Percentiles rank a stretch among this genome's conserved stretches.
Evolutionary conservation across 1,140 invertebrate species (phyloP).

Genomic region (Micrasema minimum): DNA sequence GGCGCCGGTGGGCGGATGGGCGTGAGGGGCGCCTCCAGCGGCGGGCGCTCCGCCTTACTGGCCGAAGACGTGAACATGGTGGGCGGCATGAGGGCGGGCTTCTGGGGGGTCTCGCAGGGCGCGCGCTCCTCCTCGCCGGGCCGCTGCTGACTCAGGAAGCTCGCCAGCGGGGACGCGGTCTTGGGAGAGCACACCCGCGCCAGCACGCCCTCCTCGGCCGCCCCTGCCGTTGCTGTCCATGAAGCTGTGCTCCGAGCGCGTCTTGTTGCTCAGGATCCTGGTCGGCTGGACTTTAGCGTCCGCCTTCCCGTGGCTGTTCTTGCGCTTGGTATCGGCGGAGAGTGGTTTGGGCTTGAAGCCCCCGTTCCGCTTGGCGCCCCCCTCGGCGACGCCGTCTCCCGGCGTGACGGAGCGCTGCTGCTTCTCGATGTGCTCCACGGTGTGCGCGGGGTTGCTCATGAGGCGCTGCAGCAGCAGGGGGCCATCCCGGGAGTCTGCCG

Average conservation of each 20-base stretch:
- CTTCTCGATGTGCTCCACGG: constrained; percentile 88
- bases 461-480: constrained; percentile 74
- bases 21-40: constrained; percentile 52
- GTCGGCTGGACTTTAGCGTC: constrained; percentile 50
- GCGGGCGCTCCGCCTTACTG: constrained; percentile 52
- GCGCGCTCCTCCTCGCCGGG: constrained; percentile 57
- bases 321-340: constrained; percentile 59
- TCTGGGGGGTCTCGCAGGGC: constrained; percentile 67
- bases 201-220: no score
- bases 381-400: constrained; percentile 54
- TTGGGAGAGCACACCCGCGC: constrained; percentile 63
- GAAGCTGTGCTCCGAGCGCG: constrained; percentile 61
- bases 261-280: constrained; percentile 55
- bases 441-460: constrained; percentile 83
- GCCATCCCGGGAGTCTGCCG: constrained; percentile 61
- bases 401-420: constrained; percentile 81
- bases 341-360: constrained; percentile 64
- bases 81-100: constrained; percentile 82
- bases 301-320: constrained; percentile 57
- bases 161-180: constrained; percentile 63
- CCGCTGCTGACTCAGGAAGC: constrained; percentile 61
- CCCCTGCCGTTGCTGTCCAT: constrained; percentile 52
- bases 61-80: constrained; percentile 79
- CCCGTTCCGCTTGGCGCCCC: constrained; percentile 52
- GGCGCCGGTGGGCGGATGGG: constrained; percentile 58